Percentiles rank a stretch among this genome's conserved stretches.
Conservation (phyloP, 2,888 invertebrate species). For the Syrista parreyssii region DNA sequence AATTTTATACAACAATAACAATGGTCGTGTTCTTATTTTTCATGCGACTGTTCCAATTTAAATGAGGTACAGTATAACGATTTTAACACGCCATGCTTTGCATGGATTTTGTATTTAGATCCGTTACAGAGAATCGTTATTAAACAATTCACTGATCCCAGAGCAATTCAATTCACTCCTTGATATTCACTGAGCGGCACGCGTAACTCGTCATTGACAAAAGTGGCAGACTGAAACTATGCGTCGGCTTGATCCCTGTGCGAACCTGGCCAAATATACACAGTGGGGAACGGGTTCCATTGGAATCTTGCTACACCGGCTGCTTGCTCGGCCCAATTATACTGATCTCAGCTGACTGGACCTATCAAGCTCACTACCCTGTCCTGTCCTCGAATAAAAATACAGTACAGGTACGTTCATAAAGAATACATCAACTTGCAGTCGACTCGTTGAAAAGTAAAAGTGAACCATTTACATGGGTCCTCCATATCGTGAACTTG, state of each 20-base stretch:
- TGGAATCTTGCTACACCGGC: constrained; percentile 17
- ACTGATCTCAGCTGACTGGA: constrained; percentile 13
- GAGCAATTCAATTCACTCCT: background rate
- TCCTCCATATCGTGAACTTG: background rate
- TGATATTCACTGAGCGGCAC: background rate
- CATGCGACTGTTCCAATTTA: too few species aligned
- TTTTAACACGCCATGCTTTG: too few species aligned
- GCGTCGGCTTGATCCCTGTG: background rate
- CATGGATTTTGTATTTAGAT: too few species aligned
- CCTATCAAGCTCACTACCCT: constrained; percentile 10
- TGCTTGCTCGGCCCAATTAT: constrained; percentile 20
- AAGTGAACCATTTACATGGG: background rate
- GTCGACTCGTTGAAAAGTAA: background rate
- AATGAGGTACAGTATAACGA: too few species aligned
- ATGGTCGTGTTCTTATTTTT: too few species aligned
- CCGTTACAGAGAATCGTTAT: too few species aligned
- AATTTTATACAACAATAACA: too few species aligned
- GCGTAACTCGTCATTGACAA: background rate
- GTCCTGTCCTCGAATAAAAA: constrained; percentile 2
- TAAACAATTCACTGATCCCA: too few species aligned
- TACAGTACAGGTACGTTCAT: background rate
- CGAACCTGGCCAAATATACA: background rate
- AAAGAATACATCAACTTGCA: background rate
- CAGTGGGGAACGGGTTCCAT: constrained; percentile 12
- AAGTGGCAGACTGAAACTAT: background rate